Base-by-base conservation (phyloP, 2,888 invertebrate genomes). In the Abrostola tripartita region DNA sequence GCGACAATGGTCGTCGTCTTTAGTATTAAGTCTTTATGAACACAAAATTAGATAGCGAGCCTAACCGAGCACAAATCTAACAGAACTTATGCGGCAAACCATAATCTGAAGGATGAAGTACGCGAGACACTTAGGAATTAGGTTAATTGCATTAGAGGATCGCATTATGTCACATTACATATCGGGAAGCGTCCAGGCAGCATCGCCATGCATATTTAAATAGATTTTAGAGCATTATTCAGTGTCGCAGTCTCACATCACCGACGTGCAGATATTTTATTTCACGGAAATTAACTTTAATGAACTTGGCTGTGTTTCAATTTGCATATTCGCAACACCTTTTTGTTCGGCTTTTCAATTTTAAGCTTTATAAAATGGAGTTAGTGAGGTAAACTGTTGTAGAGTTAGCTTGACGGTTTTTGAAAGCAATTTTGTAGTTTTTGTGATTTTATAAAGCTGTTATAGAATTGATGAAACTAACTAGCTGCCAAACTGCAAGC, bases 161-260 rank as follows among this genome's bases (percentile, higher is more conserved):
- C 74, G 71, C 74, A 78, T 82, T 80, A 78, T 79, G 83, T 81
- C 80, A 78, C 79, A 83, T 85, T 79, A 84, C 76, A 78, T 83
- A 84, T 82, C 82, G 74, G 64, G 68, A 65, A 38, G 14, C 53
- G 41, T 41, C 77, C 69, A 60, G 68, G 65, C 80, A 81, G 79
- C 70, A 68, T 49, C 61, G 53, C 44, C 75, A 84, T 88, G 85
- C 83, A 89, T 88, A 85, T 86, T 88, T 83, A 78, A 85, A 77
- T 65, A 76, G 78, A 72, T 73, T 77, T 79, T 78, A 78, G 72
- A 79, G 79, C 81, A 85, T 83, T 81, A 82, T 61, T 63, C 57
- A 53, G 76, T 78, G 71, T 71, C 74, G 75, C 77, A 81, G 82
- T 83, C 85, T 78, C 73, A 61, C 65, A 62, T 68, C 71, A 65